These are phyloP conservation scores for Beaufortia kweichowensis DNA, from an alignment of 2,113 vertebrate genomes.

Conservation along the genomic window DNA sequence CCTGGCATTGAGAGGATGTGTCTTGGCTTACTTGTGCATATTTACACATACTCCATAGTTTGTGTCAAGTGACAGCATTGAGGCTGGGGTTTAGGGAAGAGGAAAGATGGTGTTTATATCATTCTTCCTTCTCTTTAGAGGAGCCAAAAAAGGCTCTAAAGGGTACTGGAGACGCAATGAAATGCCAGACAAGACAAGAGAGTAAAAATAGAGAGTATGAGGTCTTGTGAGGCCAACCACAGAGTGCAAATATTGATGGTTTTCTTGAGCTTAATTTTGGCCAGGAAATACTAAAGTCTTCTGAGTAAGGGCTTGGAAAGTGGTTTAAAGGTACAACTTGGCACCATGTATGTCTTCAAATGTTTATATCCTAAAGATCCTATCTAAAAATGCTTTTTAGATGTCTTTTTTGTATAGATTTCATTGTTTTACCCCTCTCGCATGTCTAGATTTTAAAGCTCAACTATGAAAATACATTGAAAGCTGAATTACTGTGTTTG, in stretches of 20 bases:
- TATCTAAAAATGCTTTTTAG: too few species aligned
- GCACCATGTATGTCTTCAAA: background rate
- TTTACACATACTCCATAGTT: conserved; percentile 46
- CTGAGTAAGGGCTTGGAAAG: background rate
- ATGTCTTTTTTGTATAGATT: too few species aligned
- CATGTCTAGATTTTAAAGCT: too few species aligned
- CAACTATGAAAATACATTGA: too few species aligned
- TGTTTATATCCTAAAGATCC: too few species aligned
- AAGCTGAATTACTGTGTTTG: too few species aligned
- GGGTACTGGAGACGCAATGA: background rate
- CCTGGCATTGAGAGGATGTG: conserved; percentile 41
- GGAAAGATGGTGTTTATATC: conserved; percentile 51
- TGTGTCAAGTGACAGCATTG: conserved; percentile 31
- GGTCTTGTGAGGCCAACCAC: conserved; percentile 42
- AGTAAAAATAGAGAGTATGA: conserved; percentile 19
- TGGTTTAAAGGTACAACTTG: conserved; percentile 22
- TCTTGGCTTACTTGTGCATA: conserved; percentile 35
- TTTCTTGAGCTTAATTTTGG: conserved; percentile 19
- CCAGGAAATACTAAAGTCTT: conserved; percentile 37
- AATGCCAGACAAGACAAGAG: conserved; percentile 17
- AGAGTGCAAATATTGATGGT: conserved; percentile 49
- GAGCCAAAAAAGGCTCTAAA: conserved; percentile 20
- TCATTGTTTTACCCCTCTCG: too few species aligned
- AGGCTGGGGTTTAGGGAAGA: conserved; percentile 34
- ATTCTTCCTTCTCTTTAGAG: conserved; percentile 40